These are phyloP conservation scores for Brachyptera putata DNA, from an alignment of 2,888 invertebrate species.

Conservation along the genomic window DNA sequence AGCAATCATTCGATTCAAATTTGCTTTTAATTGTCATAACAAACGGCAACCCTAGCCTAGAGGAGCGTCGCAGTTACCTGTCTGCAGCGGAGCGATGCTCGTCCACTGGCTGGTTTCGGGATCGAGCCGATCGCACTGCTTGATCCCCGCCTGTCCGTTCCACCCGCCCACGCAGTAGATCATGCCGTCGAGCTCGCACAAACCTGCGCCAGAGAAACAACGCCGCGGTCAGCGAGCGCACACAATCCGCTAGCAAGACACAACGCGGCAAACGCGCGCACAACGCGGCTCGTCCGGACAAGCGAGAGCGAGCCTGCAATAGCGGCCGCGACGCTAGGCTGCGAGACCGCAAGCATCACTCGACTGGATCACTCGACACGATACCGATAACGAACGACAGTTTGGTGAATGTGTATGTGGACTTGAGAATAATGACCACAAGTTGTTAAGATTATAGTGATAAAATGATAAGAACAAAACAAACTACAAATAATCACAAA, in stretches of 20 bases:
- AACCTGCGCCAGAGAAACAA: slow-evolving; percentile 45
- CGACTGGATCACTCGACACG: too few relatives aligned
- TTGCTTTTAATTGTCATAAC: too few relatives aligned
- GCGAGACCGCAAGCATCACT: too few relatives aligned
- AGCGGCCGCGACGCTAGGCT: neutral
- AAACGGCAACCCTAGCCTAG: too few relatives aligned
- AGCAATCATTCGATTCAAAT: too few relatives aligned
- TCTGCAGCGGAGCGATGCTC: slow-evolving; percentile 62
- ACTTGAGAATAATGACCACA: too few relatives aligned
- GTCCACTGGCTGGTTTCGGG: slow-evolving; percentile 61
- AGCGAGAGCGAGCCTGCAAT: slow-evolving; percentile 10
- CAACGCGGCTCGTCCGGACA: neutral
- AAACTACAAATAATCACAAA: too few relatives aligned
- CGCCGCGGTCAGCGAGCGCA: neutral
- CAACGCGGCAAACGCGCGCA: neutral
- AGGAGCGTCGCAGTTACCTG: too few relatives aligned
- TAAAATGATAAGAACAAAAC: too few relatives aligned
- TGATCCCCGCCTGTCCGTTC: slow-evolving; percentile 64
- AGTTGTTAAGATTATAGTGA: too few relatives aligned
- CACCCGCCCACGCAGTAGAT: slow-evolving; percentile 79
- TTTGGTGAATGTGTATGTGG: too few relatives aligned
- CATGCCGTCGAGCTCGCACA: slow-evolving; percentile 58
- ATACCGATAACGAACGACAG: too few relatives aligned
- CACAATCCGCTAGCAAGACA: neutral
- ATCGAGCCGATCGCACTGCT: slow-evolving; percentile 68